Percentiles rank a stretch among this genome's conserved stretches.
Evolutionary conservation across 2,888 invertebrate species (phyloP).

Genomic region (Mimas tiliae): DNA sequence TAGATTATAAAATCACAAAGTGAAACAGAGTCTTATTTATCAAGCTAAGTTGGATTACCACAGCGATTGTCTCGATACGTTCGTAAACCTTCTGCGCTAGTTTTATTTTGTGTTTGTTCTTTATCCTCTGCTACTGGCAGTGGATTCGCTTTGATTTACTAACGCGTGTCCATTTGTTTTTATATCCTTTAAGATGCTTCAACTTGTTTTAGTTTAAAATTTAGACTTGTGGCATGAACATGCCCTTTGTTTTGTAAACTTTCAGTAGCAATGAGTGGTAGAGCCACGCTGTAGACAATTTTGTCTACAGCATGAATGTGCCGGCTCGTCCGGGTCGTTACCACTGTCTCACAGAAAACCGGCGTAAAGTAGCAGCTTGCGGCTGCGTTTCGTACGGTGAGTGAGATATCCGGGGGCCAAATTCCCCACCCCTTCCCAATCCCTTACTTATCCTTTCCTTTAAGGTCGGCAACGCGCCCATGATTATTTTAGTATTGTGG

Average conservation of each 20-base stretch:
- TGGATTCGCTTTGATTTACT: constrained; percentile 63
- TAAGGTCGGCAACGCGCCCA: too few species aligned
- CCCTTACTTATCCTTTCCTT: too few species aligned
- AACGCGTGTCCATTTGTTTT: constrained; percentile 44
- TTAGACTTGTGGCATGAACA: background rate
- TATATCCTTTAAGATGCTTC: constrained; percentile 27
- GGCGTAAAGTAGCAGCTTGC: too few species aligned
- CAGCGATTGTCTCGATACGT: background rate
- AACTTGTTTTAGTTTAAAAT: constrained; percentile 24
- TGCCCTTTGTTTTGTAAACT: background rate
- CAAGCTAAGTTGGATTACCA: background rate
- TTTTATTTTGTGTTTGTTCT: constrained; percentile 27
- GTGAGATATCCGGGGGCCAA: too few species aligned
- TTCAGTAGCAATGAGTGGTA: background rate
- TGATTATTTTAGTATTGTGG: too few species aligned
- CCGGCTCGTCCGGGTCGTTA: too few species aligned
- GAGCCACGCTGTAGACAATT: too few species aligned
- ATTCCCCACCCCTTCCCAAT: too few species aligned
- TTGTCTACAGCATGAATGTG: too few species aligned
- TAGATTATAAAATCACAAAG: background rate
- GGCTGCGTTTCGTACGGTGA: too few species aligned
- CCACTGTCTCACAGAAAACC: too few species aligned
- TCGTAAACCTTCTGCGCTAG: constrained; percentile 9
- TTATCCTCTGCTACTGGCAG: constrained; percentile 53
- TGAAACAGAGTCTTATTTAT: background rate